Percentiles rank a stretch among this genome's conserved stretches.
phyloP scores from a whole-genome alignment of 2,797 vertebrate species.

The Microhierax caerulescens region DNA sequence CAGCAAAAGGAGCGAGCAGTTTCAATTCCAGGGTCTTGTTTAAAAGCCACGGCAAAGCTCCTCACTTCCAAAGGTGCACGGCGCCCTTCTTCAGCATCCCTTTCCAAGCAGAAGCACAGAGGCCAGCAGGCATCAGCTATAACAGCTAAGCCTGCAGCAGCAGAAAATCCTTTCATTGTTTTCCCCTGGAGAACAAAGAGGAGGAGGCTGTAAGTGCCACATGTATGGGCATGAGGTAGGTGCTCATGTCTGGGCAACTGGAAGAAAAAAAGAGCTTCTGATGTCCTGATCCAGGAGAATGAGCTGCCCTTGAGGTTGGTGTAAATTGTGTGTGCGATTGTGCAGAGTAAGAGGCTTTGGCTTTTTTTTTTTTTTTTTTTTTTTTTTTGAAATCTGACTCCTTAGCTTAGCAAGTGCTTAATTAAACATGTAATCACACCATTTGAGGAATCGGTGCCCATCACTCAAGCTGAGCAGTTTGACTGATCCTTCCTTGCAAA shows the following conservation, averaged over 20 bases:
- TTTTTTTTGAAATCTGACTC: background rate
- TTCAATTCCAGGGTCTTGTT: background rate
- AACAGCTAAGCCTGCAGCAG: background rate
- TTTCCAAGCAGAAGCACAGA: background rate
- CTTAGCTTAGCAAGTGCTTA: background rate
- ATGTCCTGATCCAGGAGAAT: background rate
- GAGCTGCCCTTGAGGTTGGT: background rate
- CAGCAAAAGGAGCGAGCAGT: background rate
- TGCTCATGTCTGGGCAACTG: background rate
- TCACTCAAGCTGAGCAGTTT: slow-evolving; percentile 18
- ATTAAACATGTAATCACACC: background rate
- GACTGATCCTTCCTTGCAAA: background rate
- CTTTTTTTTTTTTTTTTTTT: background rate
- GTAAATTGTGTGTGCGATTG: background rate
- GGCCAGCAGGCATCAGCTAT: background rate
- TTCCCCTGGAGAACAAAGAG: background rate
- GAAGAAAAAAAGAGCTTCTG: background rate
- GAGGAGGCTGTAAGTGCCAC: background rate
- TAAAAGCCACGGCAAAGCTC: background rate
- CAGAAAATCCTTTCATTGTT: background rate
- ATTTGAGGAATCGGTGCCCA: slow-evolving; percentile 25
- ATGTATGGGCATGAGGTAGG: background rate
- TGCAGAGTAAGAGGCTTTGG: background rate
- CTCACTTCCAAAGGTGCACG: background rate
- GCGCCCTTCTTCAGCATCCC: background rate